Conservation (phyloP, 2,113 vertebrate species). For the Sinocyclocheilus grahami region DNA sequence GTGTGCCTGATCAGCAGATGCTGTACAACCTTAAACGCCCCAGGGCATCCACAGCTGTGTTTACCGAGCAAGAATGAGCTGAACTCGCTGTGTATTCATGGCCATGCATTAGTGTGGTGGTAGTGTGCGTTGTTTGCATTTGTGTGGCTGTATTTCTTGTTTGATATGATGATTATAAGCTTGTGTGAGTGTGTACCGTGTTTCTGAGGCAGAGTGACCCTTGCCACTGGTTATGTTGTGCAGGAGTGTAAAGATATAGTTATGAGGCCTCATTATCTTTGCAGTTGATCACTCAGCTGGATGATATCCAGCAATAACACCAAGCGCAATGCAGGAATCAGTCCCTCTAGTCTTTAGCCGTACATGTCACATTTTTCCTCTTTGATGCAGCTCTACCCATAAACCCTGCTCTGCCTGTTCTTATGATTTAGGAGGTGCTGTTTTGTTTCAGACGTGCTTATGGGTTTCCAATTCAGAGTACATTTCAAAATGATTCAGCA, state of each 20-base stretch:
- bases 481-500: constrained; percentile 48
- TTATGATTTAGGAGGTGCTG: constrained; percentile 42
- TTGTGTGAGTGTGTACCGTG: constrained; percentile 34
- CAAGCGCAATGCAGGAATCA: not conserved
- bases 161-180: constrained; percentile 16
- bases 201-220: constrained; percentile 41
- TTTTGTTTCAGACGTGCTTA: constrained; percentile 37
- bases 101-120: constrained; percentile 40
- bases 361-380: not conserved
- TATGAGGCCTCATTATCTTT: constrained; percentile 69
- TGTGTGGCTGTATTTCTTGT: not conserved
- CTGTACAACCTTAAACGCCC: constrained; percentile 59
- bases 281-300: constrained; percentile 66
- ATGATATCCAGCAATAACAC: constrained; percentile 57
- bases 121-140: constrained; percentile 28
- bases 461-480: constrained; percentile 32
- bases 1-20: constrained; percentile 68
- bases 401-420: not conserved
- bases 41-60: constrained; percentile 55
- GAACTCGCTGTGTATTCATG: constrained; percentile 2
- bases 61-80: constrained; percentile 40
- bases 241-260: constrained; percentile 29
- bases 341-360: not conserved
- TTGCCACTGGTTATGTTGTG: constrained; percentile 26
- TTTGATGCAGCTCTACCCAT: constrained; percentile 22